Conservation (phyloP, 2,113 vertebrate genomes). For the Apistogramma diplotaenia region DNA sequence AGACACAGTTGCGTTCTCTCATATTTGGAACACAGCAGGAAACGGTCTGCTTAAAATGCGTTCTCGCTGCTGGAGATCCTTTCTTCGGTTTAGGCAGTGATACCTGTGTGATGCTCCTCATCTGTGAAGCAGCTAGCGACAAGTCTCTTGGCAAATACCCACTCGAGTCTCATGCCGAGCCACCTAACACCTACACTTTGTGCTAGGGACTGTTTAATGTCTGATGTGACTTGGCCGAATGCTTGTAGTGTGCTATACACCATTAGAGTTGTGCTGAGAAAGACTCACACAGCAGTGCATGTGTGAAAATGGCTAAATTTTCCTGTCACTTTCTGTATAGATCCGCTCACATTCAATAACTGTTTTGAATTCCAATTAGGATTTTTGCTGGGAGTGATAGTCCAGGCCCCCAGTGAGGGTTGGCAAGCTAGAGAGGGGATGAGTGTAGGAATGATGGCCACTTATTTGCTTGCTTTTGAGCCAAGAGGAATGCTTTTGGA, state of each 20-base stretch:
- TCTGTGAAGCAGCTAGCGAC: neutral
- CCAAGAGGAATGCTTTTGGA: neutral
- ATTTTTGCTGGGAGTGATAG: neutral
- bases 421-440: neutral
- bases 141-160: neutral
- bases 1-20: neutral
- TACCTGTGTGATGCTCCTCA: neutral
- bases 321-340: neutral
- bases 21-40: neutral
- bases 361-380: neutral
- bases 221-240: neutral
- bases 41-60: neutral
- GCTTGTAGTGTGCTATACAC: neutral
- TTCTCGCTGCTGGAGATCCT: neutral
- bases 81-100: neutral
- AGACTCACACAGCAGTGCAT: neutral
- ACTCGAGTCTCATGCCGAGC: neutral
- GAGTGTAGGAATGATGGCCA: neutral
- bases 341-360: neutral
- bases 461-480: neutral
- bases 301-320: neutral
- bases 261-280: neutral
- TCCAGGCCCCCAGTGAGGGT: neutral
- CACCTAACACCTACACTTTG: neutral
- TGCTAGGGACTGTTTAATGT: neutral